Base-by-base conservation (phyloP, 1,140 invertebrate genomes). In the Cylas formicarius region DNA sequence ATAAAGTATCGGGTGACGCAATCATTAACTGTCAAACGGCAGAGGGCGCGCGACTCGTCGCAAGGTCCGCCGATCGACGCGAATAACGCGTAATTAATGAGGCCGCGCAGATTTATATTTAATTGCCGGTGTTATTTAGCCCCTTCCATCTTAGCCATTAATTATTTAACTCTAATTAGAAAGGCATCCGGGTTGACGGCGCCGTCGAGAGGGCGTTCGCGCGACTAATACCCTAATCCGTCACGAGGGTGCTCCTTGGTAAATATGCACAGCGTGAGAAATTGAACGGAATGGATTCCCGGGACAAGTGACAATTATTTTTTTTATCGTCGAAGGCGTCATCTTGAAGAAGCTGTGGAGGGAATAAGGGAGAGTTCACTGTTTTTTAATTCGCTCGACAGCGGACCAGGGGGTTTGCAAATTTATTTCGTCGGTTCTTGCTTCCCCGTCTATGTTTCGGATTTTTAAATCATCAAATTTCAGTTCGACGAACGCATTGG, bases 371-470 rank as follows among this genome's bases (percentile, higher is more conserved):
- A 9, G 21, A 31, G 19, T 44, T 40, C 26, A 32, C 16, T 10
- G 17, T 10, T 9, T 31, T 27, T 9, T 28, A n/a, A 18, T 28
- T 2, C 19, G n/a, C n/a, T n/a, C n/a, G n/a, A n/a, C n/a, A n/a
- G n/a, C n/a, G n/a, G n/a, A n/a, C n/a, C n/a, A n/a, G n/a, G n/a
- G n/a, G n/a, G n/a, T n/a, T 34, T 50, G 48, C 38, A 50, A 50
- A 50, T 50, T 50, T 42, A 50, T 50, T 50, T 50, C 43, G 44
- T 39, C 23, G 41, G 42, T 42, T 28, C 26, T 35, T 20, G n/a
- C n/a, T n/a, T n/a, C n/a, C n/a, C n/a, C n/a, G n/a, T n/a, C n/a
- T n/a, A n/a, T n/a, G n/a, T n/a, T n/a, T n/a, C n/a, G n/a, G n/a
- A n/a, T n/a, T n/a, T n/a, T n/a, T n/a, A n/a, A n/a, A n/a, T n/a